Percentiles rank a stretch among this genome's conserved stretches.
phyloP scores from a whole-genome alignment of 2,113 vertebrate genomes.

The Cynoglossus semilaevis region DNA sequence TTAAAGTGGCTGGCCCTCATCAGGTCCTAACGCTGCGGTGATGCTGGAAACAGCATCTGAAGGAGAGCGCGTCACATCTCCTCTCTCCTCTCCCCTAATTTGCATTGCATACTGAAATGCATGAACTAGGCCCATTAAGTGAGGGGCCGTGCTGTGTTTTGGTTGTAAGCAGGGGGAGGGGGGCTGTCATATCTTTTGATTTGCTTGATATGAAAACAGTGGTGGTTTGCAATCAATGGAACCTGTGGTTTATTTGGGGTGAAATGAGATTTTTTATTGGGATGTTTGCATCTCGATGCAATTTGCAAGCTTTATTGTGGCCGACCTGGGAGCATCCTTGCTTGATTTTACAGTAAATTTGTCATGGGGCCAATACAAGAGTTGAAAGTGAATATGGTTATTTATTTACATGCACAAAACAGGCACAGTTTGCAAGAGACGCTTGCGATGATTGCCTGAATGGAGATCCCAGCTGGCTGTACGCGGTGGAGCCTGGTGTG shows the following conservation, averaged over 20 bases:
- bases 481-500: constrained; percentile 32
- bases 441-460: constrained; percentile 46
- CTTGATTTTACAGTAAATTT: constrained; percentile 72
- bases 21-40: constrained; percentile 75
- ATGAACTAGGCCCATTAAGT: constrained; percentile 68
- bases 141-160: constrained; percentile 63
- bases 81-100: constrained; percentile 68
- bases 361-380: constrained; percentile 66
- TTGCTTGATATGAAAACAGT: constrained; percentile 77
- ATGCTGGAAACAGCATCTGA: constrained; percentile 77
- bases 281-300: constrained; percentile 74
- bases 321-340: constrained; percentile 54
- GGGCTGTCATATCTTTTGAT: constrained; percentile 69
- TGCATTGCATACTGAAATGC: constrained; percentile 73
- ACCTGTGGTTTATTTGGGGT: constrained; percentile 77
- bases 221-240: constrained; percentile 73
- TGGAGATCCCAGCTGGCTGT: constrained; percentile 53
- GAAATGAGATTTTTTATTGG: constrained; percentile 78
- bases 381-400: constrained; percentile 66
- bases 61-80: constrained; percentile 37
- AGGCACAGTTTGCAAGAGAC: constrained; percentile 40
- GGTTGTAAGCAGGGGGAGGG: constrained; percentile 59
- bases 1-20: constrained; percentile 90
- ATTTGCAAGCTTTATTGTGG: constrained; percentile 73
- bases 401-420: constrained; percentile 64